Evolutionary conservation across 2,888 invertebrate genomes (phyloP), one percentile per base, ranked within the genome.

Genomic region (Eupithecia centaureata): DNA sequence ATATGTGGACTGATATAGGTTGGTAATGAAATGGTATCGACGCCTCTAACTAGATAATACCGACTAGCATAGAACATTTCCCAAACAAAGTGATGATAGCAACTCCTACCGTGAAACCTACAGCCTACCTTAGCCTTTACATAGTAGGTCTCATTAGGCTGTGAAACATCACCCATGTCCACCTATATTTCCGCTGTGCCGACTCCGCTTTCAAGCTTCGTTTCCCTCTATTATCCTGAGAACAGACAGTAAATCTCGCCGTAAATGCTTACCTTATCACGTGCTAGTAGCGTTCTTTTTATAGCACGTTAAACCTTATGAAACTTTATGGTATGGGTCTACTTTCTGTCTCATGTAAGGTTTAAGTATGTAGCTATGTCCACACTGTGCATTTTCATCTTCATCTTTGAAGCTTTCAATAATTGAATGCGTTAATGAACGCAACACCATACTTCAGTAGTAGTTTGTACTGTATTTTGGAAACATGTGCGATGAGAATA

Each of bases 151-250:
- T 30, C 15, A 57, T 32, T 33, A 33, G 30, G 22, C 28, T 22
- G 57, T 57, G 57, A 57, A 22, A 57, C 57, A 57, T 32, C 18
- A 33, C n/a, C 57, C 18, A 30, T 18, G 4, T 30, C 18, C 18
- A 22, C 18, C 57, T 32, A 57, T 57, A 57, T 18, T 30, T 57
- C 22, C 5, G 58, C 68, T 79, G 79, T 79, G 77, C 77, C 83
- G 82, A 83, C 77, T 76, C 79, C 75, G 75, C 47, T 82, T 79
- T 82, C 78, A 80, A 81, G 85, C 79, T 82, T 80, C 81, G 80
- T 83, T 85, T 80, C 77, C 77, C 74, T 77, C 82, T 79, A 83
- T 86, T 86, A 86, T 83, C 82, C 76, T 74, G 81, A 70, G 77
- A 86, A 80, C 77, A 82, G 80, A 79, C 79, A 78, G 79, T 82